A percentile compares a stretch with the other conserved stretches of the same genome.
Evolutionary conservation across 2,113 vertebrate species (phyloP).

Genomic region (Platysternon megacephalum): DNA sequence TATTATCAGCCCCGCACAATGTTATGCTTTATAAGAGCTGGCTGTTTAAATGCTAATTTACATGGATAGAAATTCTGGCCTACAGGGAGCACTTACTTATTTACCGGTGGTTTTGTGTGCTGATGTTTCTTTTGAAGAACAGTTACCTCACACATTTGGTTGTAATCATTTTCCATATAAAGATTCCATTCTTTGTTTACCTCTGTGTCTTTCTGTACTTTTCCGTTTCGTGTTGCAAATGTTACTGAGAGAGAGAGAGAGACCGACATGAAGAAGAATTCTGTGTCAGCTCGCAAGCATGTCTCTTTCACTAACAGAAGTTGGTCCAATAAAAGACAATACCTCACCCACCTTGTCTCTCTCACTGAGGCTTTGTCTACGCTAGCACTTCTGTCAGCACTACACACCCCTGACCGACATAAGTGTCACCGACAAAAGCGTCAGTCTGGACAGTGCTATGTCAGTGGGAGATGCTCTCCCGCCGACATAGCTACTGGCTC

Average conservation of each 20-base stretch:
- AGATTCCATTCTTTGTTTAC: background rate
- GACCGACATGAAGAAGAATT: background rate
- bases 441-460: too few relatives aligned
- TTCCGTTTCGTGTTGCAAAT: background rate
- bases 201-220: background rate
- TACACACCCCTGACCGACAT: too few relatives aligned
- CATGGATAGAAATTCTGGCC: background rate
- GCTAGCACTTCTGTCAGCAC: too few relatives aligned
- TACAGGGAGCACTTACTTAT: background rate
- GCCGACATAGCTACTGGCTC: too few relatives aligned
- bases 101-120: background rate
- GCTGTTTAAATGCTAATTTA: constrained; percentile 1
- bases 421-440: too few relatives aligned
- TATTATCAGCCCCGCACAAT: background rate
- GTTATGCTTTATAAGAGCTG: background rate
- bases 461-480: too few relatives aligned
- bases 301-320: background rate
- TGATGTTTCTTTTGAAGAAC: background rate
- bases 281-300: background rate
- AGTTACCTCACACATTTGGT: background rate
- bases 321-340: background rate
- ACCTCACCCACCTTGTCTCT: background rate
- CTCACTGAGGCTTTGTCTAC: background rate
- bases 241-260: background rate
- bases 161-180: background rate